Conservation (phyloP, 2,888 invertebrate species). For the Merodon equestris region DNA sequence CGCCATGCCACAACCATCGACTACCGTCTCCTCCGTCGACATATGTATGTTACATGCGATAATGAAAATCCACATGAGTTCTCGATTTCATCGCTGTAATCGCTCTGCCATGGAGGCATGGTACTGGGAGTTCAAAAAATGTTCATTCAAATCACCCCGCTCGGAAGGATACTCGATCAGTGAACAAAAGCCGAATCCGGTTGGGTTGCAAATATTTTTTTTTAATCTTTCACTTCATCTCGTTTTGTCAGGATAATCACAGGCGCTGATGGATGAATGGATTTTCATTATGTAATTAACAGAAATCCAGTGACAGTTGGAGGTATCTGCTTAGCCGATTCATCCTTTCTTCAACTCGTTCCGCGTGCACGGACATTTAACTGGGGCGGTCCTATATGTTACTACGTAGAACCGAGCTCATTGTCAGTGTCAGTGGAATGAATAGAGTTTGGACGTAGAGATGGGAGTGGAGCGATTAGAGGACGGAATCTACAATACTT, state of each 20-base stretch:
- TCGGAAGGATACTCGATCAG: conserved; percentile 61
- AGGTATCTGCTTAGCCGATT: conserved; percentile 30
- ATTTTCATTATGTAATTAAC: conserved; percentile 65
- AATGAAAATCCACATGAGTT: conserved; percentile 55
- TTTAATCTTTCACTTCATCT: conserved; percentile 16
- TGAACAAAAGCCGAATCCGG: conserved; percentile 37
- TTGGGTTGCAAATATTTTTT: conserved; percentile 13
- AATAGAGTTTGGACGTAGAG: not conserved
- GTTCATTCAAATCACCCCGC: conserved; percentile 61
- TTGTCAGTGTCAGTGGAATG: conserved; percentile 45
- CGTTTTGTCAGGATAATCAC: conserved; percentile 44
- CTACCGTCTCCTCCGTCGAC: not conserved
- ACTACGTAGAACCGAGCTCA: conserved; percentile 48
- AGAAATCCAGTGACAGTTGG: conserved; percentile 43
- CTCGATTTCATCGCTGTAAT: conserved; percentile 48
- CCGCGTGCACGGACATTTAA: conserved; percentile 7
- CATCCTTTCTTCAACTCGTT: not conserved
- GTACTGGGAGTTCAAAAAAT: conserved; percentile 26
- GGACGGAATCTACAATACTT: conserved; percentile 47
- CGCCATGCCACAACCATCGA: too few relatives aligned
- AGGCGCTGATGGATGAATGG: conserved; percentile 63
- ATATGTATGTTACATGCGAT: conserved; percentile 18
- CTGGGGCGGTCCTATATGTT: conserved; percentile 44
- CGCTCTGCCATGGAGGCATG: conserved; percentile 7
- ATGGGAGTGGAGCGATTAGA: not conserved